phyloP scores from a whole-genome alignment of 2,113 vertebrate genomes.

The Gymnocephalus cernua region DNA sequence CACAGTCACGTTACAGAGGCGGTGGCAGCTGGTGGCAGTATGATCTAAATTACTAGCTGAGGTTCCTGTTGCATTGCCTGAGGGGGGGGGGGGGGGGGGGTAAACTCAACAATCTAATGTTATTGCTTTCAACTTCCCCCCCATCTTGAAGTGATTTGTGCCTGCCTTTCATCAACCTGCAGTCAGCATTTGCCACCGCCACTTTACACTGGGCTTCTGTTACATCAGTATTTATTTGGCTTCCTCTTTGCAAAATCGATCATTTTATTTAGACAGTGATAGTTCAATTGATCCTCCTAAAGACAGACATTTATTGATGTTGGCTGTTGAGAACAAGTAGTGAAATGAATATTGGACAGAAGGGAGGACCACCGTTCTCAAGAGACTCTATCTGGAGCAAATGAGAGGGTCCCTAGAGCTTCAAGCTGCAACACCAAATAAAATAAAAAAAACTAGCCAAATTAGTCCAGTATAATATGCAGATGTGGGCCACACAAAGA shows the following conservation, averaged over 20 bases:
- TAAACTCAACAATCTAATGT: slow-evolving; percentile 56
- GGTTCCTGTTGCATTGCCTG: slow-evolving; percentile 42
- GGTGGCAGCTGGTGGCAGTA: slow-evolving; percentile 29
- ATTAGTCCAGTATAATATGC: background rate
- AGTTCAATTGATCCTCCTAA: background rate
- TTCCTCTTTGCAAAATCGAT: background rate
- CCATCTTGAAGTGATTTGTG: slow-evolving; percentile 5
- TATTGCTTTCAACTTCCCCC: slow-evolving; percentile 34
- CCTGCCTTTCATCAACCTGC: slow-evolving; percentile 16
- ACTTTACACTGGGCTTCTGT: background rate
- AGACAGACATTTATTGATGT: background rate
- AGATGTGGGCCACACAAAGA: background rate
- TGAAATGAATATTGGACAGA: background rate
- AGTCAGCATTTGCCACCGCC: background rate
- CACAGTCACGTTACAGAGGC: slow-evolving; percentile 15
- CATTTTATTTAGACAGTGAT: background rate
- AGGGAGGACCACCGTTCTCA: background rate
- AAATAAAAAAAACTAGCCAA: background rate
- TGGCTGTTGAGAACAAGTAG: background rate
- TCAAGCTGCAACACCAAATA: slow-evolving; percentile 13
- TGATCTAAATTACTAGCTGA: slow-evolving; percentile 37
- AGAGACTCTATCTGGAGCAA: slow-evolving; percentile 14
- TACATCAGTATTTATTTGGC: background rate
- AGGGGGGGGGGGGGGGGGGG: no score
- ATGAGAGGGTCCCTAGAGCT: slow-evolving; percentile 14